Percentiles rank a stretch among this genome's conserved stretches.
phyloP scores from a whole-genome alignment of 2,888 invertebrate genomes.

The Trissoscelio sp. region DNA sequence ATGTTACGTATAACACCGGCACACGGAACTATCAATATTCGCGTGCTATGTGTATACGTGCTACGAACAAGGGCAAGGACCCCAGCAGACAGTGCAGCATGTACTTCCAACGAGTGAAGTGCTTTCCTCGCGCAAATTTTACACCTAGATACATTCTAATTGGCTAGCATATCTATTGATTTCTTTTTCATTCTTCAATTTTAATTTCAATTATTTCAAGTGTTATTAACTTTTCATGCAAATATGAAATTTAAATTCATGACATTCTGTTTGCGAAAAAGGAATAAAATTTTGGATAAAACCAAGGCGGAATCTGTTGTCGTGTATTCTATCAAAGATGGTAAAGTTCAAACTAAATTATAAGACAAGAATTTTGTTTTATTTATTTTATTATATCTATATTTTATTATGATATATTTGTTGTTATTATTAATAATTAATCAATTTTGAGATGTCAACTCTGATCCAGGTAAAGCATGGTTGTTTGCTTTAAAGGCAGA shows the following conservation, averaged over 20 bases:
- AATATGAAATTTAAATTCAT: conserved; percentile 79
- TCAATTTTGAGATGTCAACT: no score
- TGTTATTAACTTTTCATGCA: not conserved
- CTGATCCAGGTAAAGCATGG: no score
- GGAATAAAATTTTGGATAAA: conserved; percentile 77
- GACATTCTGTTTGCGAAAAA: conserved; percentile 76
- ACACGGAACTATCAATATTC: conserved; percentile 79
- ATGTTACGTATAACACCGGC: conserved; percentile 59
- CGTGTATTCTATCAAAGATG: conserved; percentile 44
- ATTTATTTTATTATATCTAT: no score
- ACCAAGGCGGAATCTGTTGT: conserved; percentile 36
- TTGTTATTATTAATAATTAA: no score
- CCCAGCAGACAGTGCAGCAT: conserved; percentile 75
- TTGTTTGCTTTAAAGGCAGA: no score
- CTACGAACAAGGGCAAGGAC: conserved; percentile 80
- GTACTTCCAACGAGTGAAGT: conserved; percentile 72
- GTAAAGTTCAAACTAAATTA: no score
- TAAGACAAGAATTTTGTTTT: no score
- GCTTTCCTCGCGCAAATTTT: conserved; percentile 62
- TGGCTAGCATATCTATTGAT: no score
- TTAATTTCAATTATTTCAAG: not conserved
- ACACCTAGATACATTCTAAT: conserved; percentile 51
- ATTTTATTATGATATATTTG: no score
- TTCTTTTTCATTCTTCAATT: no score
- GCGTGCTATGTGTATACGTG: conserved; percentile 77